A percentile compares a stretch with the other conserved stretches of the same genome.
Conservation (phyloP, 2,113 vertebrate species). For the Collichthys lucidus region DNA sequence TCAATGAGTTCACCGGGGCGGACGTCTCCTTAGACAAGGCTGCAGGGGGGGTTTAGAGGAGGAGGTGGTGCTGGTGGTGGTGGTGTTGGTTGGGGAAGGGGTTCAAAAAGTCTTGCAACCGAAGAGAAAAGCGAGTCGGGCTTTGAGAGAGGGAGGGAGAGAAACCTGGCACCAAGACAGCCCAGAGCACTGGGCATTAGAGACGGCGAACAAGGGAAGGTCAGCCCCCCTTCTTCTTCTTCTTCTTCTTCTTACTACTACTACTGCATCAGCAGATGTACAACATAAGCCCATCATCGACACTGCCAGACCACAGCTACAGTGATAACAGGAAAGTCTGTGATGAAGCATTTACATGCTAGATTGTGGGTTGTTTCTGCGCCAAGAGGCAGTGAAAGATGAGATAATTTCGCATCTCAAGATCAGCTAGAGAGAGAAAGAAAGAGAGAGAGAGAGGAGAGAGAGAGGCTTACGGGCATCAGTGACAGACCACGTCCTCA, state of each 20-base stretch:
- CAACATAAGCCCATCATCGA: conserved; percentile 59
- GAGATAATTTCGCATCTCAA: conserved; percentile 39
- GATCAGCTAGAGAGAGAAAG: conserved; percentile 20
- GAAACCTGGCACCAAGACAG: conserved; percentile 72
- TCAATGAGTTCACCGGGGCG: conserved; percentile 81
- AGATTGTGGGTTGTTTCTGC: conserved; percentile 7
- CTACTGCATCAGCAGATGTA: conserved; percentile 68
- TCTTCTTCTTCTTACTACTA: conserved; percentile 33
- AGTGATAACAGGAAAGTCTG: conserved; percentile 57
- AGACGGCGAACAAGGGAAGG: conserved; percentile 75
- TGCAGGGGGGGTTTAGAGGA: conserved; percentile 37
- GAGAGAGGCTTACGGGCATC: conserved; percentile 52
- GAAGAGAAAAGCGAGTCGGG: conserved; percentile 64
- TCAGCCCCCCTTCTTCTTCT: conserved; percentile 46
- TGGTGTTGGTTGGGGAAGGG: conserved; percentile 12
- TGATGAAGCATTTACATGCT: conserved; percentile 49
- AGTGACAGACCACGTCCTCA: conserved; percentile 29
- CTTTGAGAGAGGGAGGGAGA: conserved; percentile 42
- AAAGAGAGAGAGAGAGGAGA: conserved; percentile 27
- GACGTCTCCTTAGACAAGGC: conserved; percentile 63
- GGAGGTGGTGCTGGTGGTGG: neutral
- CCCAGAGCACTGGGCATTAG: conserved; percentile 64
- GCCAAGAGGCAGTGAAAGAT: conserved; percentile 37
- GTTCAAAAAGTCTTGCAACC: conserved; percentile 66
- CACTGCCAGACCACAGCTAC: conserved; percentile 56